Conservation (phyloP, 2,797 vertebrate species). For the Phrynocephalus vlangalii region DNA sequence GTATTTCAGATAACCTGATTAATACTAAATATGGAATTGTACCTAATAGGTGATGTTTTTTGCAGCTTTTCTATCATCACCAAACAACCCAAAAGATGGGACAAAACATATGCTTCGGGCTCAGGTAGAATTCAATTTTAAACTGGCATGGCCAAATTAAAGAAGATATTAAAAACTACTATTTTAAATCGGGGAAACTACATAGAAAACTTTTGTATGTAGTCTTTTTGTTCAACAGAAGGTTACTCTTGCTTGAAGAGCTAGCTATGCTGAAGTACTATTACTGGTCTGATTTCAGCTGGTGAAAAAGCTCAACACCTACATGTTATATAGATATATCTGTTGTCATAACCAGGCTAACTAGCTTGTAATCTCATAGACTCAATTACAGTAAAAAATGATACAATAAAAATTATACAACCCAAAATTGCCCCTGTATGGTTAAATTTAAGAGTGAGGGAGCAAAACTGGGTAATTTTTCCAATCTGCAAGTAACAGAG, state of each 20-base stretch:
- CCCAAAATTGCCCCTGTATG: too few relatives aligned
- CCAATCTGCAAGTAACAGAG: too few relatives aligned
- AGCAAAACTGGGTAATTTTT: too few relatives aligned
- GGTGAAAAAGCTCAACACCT: neutral
- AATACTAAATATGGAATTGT: neutral
- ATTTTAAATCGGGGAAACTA: constrained; percentile 24
- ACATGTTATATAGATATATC: neutral
- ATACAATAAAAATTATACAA: too few relatives aligned
- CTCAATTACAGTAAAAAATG: too few relatives aligned
- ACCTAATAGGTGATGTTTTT: neutral
- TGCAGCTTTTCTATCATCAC: neutral
- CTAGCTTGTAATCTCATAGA: neutral
- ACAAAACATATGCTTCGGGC: neutral
- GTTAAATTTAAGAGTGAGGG: too few relatives aligned
- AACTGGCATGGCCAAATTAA: neutral
- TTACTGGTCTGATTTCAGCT: neutral
- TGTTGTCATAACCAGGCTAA: neutral
- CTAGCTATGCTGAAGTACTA: neutral
- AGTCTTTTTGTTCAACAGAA: neutral
- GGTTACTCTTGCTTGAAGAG: neutral
- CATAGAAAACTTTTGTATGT: neutral
- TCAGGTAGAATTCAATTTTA: neutral
- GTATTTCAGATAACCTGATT: neutral
- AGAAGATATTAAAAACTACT: neutral
- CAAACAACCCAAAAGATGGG: neutral